A percentile compares a stretch with the other conserved stretches of the same genome.
Evolutionary conservation across 1,140 invertebrate species (phyloP).

Genomic region (Spodoptera frugiperda): DNA sequence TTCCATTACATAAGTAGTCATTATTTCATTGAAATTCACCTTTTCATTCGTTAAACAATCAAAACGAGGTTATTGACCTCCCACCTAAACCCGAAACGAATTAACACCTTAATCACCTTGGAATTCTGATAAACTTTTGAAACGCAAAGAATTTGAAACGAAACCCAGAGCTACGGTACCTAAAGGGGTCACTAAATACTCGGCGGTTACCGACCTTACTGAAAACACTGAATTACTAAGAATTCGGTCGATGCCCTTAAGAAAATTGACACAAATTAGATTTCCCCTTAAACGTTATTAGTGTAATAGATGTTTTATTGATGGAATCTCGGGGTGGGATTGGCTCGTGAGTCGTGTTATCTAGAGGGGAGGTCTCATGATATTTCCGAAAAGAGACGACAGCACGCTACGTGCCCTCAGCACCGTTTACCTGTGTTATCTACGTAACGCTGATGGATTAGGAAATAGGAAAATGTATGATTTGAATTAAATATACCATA

Average conservation of each 20-base stretch:
- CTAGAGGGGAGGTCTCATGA: neutral
- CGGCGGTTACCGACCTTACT: neutral
- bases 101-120: slow-evolving; percentile 4
- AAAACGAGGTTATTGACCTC: neutral
- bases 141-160: slow-evolving; percentile 15
- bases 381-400: too few relatives aligned
- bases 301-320: slow-evolving; percentile 16
- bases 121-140: neutral
- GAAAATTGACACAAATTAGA: slow-evolving; percentile 26
- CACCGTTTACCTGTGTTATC: too few relatives aligned
- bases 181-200: neutral
- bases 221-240: neutral
- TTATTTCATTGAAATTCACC: too few relatives aligned
- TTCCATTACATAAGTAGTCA: too few relatives aligned
- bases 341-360: neutral
- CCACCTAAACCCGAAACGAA: neutral
- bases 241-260: neutral
- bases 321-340: neutral
- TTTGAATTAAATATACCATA: too few relatives aligned
- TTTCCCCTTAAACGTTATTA: neutral
- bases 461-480: too few relatives aligned
- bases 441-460: too few relatives aligned
- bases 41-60: too few relatives aligned
- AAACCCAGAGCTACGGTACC: neutral
- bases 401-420: neutral